Base-by-base conservation (phyloP, 2,113 vertebrate species). In the Entelurus aequoreus region DNA sequence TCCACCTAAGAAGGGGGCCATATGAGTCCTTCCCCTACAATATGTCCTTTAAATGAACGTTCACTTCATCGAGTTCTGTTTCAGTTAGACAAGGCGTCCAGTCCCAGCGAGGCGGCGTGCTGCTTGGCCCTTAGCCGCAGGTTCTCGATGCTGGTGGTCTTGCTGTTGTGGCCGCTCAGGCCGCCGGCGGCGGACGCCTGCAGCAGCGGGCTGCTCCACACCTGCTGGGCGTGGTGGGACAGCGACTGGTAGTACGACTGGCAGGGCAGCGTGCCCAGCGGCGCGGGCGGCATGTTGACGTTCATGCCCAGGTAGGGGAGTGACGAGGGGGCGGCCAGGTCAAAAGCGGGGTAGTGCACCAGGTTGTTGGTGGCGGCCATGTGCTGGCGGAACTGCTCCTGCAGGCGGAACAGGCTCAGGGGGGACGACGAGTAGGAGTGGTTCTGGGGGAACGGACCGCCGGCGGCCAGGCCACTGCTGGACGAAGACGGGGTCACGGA, bases 321-420 rank as follows among this genome's bases (percentile, higher is more conserved):
- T 0, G 96, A 90, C 9, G 94, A 90, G 0, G 95, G 94, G 40
- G 90, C 90, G 8, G 92, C 90, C 79, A 99, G 94, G 86, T 98
- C 96, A 0, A 98, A 99, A 50, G 96, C 94, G 0, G 96, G 96
- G 87, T 98, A 98, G 82, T 98, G 96, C 66, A 99, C 95, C 89
- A 98, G 80, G 88, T 95, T 98, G 91, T 95, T 98, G 86, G 95
- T 99, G 88, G 96, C 96, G 0, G 94, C 96, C 96, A 98, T 99
- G 89, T 99, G 96, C 88, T 98, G 97, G 59, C 95, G 94, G 83
- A 99, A 99, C 80, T 99, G 95, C 90, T 99, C 96, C 87, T 99
- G 97, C 57, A 99, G 93, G 4, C 96, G 94, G 84, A 99, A 97
- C 80, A 99, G 93, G 88, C 96, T 98, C 84, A 99, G 92, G 1